phyloP scores from a whole-genome alignment of 1,140 invertebrate genomes.

The Caerostris extrusa region DNA sequence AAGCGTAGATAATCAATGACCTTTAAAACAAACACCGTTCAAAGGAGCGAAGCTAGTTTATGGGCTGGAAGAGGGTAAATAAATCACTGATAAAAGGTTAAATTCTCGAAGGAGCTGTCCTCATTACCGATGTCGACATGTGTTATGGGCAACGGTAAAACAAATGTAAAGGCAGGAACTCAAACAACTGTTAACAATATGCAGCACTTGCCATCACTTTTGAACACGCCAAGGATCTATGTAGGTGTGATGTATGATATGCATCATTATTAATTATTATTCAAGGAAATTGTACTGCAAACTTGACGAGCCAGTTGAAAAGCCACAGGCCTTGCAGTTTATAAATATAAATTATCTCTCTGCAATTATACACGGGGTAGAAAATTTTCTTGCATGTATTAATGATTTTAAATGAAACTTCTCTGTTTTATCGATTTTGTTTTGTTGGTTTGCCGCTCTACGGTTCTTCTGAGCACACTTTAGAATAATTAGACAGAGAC shows the following conservation, averaged over 20 bases:
- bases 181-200: background rate
- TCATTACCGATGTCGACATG: background rate
- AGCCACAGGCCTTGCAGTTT: background rate
- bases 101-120: background rate
- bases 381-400: too few relatives aligned
- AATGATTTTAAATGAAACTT: too few relatives aligned
- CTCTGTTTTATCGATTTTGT: too few relatives aligned
- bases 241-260: slow-evolving; percentile 30
- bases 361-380: too few relatives aligned
- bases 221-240: background rate
- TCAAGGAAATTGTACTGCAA: background rate
- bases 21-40: background rate
- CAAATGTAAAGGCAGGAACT: background rate
- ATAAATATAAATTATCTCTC: too few relatives aligned
- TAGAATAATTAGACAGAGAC: too few relatives aligned
- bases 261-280: slow-evolving; percentile 1
- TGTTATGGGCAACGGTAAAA: background rate
- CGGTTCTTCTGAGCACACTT: too few relatives aligned
- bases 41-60: background rate
- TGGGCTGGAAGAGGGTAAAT: background rate
- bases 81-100: background rate
- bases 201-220: background rate
- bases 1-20: background rate
- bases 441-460: too few relatives aligned
- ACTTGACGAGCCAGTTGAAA: background rate